Evolutionary conservation across 2,888 invertebrate species (phyloP), one percentile per base, ranked within the genome.

Genomic region (Eueremaeus valkanovi): DNA sequence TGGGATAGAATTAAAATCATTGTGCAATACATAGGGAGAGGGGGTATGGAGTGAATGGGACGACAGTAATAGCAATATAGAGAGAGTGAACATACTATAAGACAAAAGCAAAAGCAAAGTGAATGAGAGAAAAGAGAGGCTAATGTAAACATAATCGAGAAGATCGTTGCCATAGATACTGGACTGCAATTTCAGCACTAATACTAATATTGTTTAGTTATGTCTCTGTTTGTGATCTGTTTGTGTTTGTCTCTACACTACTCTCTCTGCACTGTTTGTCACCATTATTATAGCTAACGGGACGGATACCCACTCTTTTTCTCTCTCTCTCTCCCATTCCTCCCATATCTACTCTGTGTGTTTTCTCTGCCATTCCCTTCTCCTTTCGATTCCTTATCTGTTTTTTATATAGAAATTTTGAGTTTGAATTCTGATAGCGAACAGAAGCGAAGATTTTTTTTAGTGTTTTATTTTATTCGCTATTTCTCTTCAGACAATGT

Each of bases 111-210:
- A 27, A 21, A 55, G 21, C 21, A 27, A 55, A 24, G 21, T 11
- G 21, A 55, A 55, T 18, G 55, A 55, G 42, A 42, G 55, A 27
- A 55, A 24, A 55, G 55, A 11, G n/a, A 24, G 5, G 2, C 55
- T 55, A 55, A 55, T 55, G 55, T 55, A 55, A 55, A 55, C 55
- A 55, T 55, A 55, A 55, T 55, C 27, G 24, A 24, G n/a, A 27
- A 3, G 6, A 55, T 55, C 55, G 55, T n/a, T 55, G 27, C 55
- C n/a, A 55, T 55, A n/a, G 55, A 3, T n/a, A 55, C 55, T n/a
- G 55, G n/a, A n/a, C n/a, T 55, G 55, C 55, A 55, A 55, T 55
- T 55, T 55, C 55, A 55, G 55, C 55, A n/a, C n/a, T n/a, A n/a
- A n/a, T n/a, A 55, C 21, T 55, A 55, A 55, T 21, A 55, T 55